phyloP scores from a whole-genome alignment of 2,113 vertebrate genomes.

The Gambusia affinis region DNA sequence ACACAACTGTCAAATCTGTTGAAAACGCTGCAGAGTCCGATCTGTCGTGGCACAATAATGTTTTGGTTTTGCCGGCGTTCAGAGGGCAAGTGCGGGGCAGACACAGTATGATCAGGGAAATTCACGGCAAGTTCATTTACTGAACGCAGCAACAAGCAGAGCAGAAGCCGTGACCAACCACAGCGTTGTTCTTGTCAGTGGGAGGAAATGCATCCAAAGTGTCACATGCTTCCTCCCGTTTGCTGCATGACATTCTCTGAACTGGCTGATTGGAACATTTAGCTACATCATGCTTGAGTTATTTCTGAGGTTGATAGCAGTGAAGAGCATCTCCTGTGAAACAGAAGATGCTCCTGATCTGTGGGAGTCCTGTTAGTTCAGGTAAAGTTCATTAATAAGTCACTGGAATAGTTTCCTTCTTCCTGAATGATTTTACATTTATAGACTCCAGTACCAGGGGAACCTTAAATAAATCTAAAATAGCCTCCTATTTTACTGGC shows the following conservation, averaged over 20 bases:
- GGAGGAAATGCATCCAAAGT: background rate
- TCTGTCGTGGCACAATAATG: background rate
- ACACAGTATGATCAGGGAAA: background rate
- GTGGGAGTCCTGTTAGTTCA: too few species aligned
- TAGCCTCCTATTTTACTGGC: too few species aligned
- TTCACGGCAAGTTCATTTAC: background rate
- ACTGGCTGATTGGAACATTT: background rate
- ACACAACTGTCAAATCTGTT: conserved; percentile 15
- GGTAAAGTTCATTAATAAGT: too few species aligned
- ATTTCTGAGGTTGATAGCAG: too few species aligned
- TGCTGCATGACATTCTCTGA: background rate
- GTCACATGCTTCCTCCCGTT: background rate
- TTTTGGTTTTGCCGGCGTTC: background rate
- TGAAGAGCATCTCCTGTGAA: too few species aligned
- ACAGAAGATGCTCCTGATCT: too few species aligned
- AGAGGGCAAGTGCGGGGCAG: background rate
- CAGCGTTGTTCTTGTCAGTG: background rate
- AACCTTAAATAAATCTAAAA: too few species aligned
- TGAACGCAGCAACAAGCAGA: background rate
- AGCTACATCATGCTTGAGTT: too few species aligned
- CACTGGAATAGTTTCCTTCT: too few species aligned
- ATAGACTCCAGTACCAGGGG: too few species aligned
- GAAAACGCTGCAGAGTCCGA: background rate
- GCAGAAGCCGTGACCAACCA: background rate
- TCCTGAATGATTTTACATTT: too few species aligned